Percentiles rank a stretch among this genome's conserved stretches.
phyloP scores from a whole-genome alignment of 2,888 invertebrate genomes.

The Drosophila leonis region DNA sequence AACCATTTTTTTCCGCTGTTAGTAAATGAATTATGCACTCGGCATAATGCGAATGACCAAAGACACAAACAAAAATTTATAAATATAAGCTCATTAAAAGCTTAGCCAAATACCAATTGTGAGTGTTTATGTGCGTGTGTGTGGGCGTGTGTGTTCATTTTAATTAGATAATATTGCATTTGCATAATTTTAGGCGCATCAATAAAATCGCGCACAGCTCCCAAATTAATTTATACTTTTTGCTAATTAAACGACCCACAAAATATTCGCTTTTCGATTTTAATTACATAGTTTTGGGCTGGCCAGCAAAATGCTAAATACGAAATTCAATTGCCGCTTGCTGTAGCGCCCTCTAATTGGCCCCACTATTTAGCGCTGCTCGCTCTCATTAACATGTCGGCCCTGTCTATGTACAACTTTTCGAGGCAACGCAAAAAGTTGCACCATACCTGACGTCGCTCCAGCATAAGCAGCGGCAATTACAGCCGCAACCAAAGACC shows the following conservation, averaged over 20 bases:
- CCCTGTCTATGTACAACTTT: slow-evolving; percentile 9
- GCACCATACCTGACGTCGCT: slow-evolving; percentile 39
- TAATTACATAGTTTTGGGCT: slow-evolving; percentile 47
- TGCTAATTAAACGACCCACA: slow-evolving; percentile 68
- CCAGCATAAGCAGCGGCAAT: slow-evolving; percentile 46
- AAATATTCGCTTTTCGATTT: slow-evolving; percentile 52
- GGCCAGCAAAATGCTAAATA: slow-evolving; percentile 6
- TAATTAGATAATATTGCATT: slow-evolving; percentile 79
- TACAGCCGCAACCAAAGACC: slow-evolving; percentile 60
- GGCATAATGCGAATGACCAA: slow-evolving; percentile 25
- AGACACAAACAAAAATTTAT: slow-evolving; percentile 33
- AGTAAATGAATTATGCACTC: slow-evolving; percentile 36
- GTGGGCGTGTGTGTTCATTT: slow-evolving; percentile 57
- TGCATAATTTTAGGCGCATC: slow-evolving; percentile 70
- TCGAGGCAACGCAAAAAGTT: slow-evolving; percentile 23
- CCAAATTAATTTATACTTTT: slow-evolving; percentile 67
- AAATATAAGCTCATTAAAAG: slow-evolving; percentile 80
- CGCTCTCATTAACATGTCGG: slow-evolving; percentile 32
- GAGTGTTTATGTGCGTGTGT: slow-evolving; percentile 16
- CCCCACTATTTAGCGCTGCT: slow-evolving; percentile 2
- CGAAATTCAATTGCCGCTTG: slow-evolving; percentile 13
- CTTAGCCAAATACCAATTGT: slow-evolving; percentile 50
- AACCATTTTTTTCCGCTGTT: slow-evolving; percentile 3
- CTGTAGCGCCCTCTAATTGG: slow-evolving; percentile 20
- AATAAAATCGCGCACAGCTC: slow-evolving; percentile 51